Conservation (phyloP, 2,113 vertebrate species). For the Melanocharis versteri region DNA sequence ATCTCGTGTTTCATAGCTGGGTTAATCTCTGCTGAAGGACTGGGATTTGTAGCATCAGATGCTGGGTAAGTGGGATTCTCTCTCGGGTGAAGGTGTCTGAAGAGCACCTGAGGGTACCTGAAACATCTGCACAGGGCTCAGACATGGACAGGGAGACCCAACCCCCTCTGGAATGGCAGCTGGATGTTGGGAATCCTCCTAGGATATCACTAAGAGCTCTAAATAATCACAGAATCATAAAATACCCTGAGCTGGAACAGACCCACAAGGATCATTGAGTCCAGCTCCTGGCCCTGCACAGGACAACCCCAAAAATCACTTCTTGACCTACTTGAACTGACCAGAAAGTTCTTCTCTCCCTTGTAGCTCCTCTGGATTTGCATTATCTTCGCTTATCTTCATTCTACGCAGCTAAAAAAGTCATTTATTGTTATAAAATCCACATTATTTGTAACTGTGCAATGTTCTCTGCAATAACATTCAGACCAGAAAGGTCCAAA, state of each 20-base stretch:
- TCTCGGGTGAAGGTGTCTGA: background rate
- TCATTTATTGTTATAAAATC: background rate
- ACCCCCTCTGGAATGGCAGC: background rate
- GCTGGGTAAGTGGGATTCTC: background rate
- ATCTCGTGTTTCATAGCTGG: background rate
- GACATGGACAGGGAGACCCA: background rate
- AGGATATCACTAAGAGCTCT: background rate
- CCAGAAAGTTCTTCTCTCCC: background rate
- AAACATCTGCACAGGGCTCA: background rate
- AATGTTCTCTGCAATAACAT: background rate
- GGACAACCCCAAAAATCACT: background rate
- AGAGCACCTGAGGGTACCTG: background rate
- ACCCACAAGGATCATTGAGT: background rate
- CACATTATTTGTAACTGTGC: background rate
- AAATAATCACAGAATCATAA: background rate
- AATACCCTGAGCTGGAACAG: background rate
- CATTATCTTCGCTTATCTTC: rapidly evolving
- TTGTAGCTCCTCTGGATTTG: background rate
- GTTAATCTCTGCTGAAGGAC: background rate
- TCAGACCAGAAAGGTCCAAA: background rate
- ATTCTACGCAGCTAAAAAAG: background rate
- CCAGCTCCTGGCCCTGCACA: background rate
- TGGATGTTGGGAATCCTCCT: background rate
- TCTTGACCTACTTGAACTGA: background rate
- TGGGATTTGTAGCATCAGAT: background rate